phyloP scores from a whole-genome alignment of 2,888 invertebrate species.

The Aradus depressus region DNA sequence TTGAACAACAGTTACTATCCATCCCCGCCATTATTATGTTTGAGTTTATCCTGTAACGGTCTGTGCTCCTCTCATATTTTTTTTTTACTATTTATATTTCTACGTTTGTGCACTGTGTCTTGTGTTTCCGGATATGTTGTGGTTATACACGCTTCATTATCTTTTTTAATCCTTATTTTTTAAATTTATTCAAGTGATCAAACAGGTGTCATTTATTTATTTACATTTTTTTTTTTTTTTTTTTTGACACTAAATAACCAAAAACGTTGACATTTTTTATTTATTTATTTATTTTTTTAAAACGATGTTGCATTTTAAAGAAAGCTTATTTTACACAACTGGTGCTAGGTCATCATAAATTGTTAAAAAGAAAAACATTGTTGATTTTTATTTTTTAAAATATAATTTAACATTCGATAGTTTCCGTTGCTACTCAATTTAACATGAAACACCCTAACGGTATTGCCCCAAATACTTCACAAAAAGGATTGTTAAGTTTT shows the following conservation, averaged over 20 bases:
- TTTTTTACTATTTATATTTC: background rate
- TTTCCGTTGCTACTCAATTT: too few species aligned
- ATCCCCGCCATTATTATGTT: conserved; percentile 14
- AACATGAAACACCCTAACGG: conserved; percentile 20
- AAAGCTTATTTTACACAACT: background rate
- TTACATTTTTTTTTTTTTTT: background rate
- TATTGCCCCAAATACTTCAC: conserved; percentile 17
- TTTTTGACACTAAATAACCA: background rate
- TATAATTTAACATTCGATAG: background rate
- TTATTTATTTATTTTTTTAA: background rate
- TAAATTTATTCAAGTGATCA: background rate
- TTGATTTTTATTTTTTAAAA: background rate
- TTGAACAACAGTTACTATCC: too few species aligned
- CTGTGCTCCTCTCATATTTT: background rate
- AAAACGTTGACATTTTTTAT: background rate
- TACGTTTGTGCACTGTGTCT: background rate
- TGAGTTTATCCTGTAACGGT: conserved; percentile 7
- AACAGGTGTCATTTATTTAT: conserved; percentile 12
- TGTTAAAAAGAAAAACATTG: background rate
- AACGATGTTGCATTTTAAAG: conserved; percentile 11
- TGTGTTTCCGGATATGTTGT: background rate
- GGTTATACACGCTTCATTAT: background rate
- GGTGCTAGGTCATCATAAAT: conserved; percentile 1
- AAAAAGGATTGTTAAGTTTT: conserved; percentile 57
- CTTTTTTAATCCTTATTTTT: background rate